These are phyloP conservation scores for Nomada flava DNA, from an alignment of 2,888 invertebrate genomes.

Conservation along the genomic window DNA sequence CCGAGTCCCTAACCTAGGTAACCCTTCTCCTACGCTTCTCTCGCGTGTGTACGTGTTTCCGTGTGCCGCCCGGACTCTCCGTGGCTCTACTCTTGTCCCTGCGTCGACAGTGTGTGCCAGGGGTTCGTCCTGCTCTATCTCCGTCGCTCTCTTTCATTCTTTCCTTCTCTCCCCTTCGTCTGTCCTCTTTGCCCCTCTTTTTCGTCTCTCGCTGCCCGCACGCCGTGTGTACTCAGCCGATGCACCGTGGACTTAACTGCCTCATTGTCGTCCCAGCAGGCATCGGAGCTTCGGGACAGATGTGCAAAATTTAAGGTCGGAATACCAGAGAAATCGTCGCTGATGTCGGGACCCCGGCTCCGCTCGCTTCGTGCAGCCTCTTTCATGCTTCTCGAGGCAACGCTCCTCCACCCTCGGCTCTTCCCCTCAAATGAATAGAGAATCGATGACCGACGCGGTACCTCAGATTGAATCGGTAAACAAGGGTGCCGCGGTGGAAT, in stretches of 20 bases:
- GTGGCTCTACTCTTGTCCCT: constrained; percentile 64
- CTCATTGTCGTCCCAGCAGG: constrained; percentile 80
- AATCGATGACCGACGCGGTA: not conserved
- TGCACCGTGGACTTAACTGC: constrained; percentile 81
- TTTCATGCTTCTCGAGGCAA: constrained; percentile 42
- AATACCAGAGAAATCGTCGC: constrained; percentile 61
- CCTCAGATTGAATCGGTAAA: constrained; percentile 20
- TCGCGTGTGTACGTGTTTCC: constrained; percentile 69
- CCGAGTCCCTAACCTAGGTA: constrained; percentile 84
- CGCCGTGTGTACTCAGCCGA: constrained; percentile 81
- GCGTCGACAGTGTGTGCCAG: constrained; percentile 52
- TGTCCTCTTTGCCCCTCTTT: constrained; percentile 58
- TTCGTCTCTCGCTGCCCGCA: constrained; percentile 66
- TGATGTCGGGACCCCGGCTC: constrained; percentile 40
- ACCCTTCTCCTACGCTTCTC: constrained; percentile 80
- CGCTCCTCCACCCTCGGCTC: constrained; percentile 9
- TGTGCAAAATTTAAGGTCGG: constrained; percentile 80
- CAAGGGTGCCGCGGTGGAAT: not conserved
- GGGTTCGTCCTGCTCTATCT: constrained; percentile 65
- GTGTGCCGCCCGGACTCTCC: constrained; percentile 61
- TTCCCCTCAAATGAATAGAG: not conserved
- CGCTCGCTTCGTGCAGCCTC: constrained; percentile 17
- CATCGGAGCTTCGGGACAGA: constrained; percentile 79
- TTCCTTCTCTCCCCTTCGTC: constrained; percentile 35
- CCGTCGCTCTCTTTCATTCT: constrained; percentile 55